These are phyloP conservation scores for Eretmocerus hayati DNA, from an alignment of 2,888 invertebrate species.

Conservation along the genomic window DNA sequence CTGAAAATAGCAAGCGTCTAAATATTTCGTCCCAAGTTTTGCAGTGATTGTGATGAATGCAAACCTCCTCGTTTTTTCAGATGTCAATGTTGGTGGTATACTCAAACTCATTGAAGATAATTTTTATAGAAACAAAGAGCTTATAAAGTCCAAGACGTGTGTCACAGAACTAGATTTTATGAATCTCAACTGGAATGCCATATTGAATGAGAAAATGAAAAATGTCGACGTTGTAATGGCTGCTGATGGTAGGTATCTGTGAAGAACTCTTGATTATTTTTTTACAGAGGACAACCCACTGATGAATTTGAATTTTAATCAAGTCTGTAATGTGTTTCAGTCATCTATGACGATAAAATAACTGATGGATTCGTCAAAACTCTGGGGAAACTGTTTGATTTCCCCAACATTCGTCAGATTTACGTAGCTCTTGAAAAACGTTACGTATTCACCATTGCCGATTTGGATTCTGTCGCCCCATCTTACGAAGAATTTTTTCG, in stretches of 20 bases:
- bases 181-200: slow-evolving; percentile 51
- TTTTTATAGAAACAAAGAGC: slow-evolving; percentile 56
- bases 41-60: no score
- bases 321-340: slow-evolving; percentile 49
- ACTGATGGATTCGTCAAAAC: slow-evolving; percentile 73
- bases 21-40: no score
- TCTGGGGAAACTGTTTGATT: slow-evolving; percentile 59
- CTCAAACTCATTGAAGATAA: slow-evolving; percentile 66
- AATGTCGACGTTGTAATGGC: slow-evolving; percentile 63
- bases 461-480: slow-evolving; percentile 76
- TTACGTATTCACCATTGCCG: slow-evolving; percentile 75
- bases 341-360: slow-evolving; percentile 76
- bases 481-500: slow-evolving; percentile 78
- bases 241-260: slow-evolving; percentile 63
- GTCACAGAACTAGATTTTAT: slow-evolving; percentile 67
- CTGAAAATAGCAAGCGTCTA: no score
- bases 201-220: slow-evolving; percentile 51
- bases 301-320: slow-evolving; percentile 6
- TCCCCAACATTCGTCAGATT: slow-evolving; percentile 47
- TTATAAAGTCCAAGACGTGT: slow-evolving; percentile 55
- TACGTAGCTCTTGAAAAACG: slow-evolving; percentile 79
- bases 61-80: no score
- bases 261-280: not conserved
- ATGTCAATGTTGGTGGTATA: slow-evolving; percentile 70
- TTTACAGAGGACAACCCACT: no score